Percentiles rank a stretch among this genome's conserved stretches.
These are phyloP conservation scores for Gymnothorax javanicus DNA, from an alignment of 2,797 vertebrate genomes.

Conservation along the genomic window DNA sequence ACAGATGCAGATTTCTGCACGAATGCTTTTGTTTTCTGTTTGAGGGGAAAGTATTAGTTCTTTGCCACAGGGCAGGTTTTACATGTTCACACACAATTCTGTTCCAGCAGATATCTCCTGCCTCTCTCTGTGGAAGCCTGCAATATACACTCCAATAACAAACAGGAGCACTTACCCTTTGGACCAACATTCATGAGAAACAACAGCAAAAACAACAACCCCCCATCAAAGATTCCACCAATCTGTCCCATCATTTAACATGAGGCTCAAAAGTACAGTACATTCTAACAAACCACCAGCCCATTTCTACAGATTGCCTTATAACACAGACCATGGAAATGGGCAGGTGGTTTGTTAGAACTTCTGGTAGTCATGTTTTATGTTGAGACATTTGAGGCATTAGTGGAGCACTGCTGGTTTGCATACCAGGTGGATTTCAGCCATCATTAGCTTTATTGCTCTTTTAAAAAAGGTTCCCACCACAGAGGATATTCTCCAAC, in stretches of 20 bases:
- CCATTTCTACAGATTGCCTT: not conserved
- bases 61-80: slow-evolving; percentile 30
- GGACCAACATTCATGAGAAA: slow-evolving; percentile 45
- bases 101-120: slow-evolving; percentile 42
- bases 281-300: no score
- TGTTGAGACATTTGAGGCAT: no score
- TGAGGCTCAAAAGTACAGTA: no score
- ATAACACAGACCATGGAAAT: not conserved
- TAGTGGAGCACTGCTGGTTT: not conserved
- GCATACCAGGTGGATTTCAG: not conserved
- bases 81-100: slow-evolving; percentile 49
- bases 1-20: slow-evolving; percentile 11
- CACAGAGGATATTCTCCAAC: not conserved
- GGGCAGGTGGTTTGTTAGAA: not conserved
- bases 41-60: slow-evolving; percentile 16
- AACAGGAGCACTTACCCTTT: slow-evolving; percentile 36
- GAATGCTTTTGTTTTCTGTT: slow-evolving; percentile 13
- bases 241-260: no score
- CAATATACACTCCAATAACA: slow-evolving; percentile 1
- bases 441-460: not conserved
- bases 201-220: slow-evolving; percentile 46
- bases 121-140: slow-evolving; percentile 29
- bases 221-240: no score
- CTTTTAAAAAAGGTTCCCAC: not conserved
- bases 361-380: not conserved